A percentile compares a stretch with the other conserved stretches of the same genome.
Evolutionary conservation across 92 coral and sea anemone species (phyloP).

Genomic region (Zoanthus gigantus): DNA sequence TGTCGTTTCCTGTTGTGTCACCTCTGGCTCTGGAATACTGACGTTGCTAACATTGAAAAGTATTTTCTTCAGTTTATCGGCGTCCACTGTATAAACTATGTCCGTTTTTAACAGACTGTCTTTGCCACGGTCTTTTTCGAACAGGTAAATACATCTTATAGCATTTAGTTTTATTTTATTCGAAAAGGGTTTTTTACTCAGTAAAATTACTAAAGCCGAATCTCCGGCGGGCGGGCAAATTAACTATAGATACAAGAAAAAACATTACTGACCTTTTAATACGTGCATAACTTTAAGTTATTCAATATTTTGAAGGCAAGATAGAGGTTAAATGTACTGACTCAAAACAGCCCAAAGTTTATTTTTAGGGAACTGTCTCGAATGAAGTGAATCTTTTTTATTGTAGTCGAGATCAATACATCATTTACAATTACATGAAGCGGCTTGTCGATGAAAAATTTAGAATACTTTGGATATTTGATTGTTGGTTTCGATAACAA

Average conservation of each 20-base stretch:
- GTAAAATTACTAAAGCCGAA: not conserved
- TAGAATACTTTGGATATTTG: not conserved
- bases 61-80: not conserved
- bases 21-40: not conserved
- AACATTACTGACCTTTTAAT: not conserved
- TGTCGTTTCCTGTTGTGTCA: slow-evolving; percentile 2
- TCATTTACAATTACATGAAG: too few relatives aligned
- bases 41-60: not conserved
- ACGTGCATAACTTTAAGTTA: not conserved
- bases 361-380: not conserved
- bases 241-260: not conserved
- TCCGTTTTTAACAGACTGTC: not conserved
- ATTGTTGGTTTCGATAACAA: slow-evolving; percentile 12
- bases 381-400: not conserved
- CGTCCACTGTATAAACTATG: not conserved
- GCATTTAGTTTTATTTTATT: too few relatives aligned
- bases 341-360: not conserved
- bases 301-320: not conserved
- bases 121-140: too few relatives aligned
- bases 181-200: not conserved
- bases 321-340: not conserved
- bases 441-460: not conserved
- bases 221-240: not conserved
- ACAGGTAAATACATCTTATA: not conserved
- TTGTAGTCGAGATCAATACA: slow-evolving; percentile 2